Percentiles rank a stretch among this genome's conserved stretches.
These are phyloP conservation scores for Mergus octosetaceus DNA, from an alignment of 2,797 vertebrate genomes.

Conservation along the genomic window DNA sequence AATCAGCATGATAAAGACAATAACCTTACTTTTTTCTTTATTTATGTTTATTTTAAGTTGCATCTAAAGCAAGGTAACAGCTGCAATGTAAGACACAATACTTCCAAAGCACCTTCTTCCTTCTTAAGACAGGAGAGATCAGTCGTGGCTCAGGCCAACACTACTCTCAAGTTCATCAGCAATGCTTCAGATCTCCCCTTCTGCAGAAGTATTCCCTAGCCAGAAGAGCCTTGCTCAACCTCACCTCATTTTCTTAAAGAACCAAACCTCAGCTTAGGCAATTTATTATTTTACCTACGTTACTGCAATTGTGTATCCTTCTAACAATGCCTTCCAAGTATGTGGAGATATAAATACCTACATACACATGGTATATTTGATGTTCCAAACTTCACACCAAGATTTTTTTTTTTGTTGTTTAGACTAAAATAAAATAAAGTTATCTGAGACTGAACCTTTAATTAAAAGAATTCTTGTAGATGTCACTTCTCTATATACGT, in stretches of 20 bases:
- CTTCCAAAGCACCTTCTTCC: not conserved
- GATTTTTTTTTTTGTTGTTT: not conserved
- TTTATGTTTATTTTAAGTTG: not conserved
- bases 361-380: not conserved
- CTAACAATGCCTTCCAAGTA: not conserved
- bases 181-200: not conserved
- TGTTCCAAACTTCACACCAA: not conserved
- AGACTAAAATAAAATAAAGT: not conserved
- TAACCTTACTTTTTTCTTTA: not conserved
- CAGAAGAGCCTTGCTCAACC: not conserved
- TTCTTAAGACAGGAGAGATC: not conserved
- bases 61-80: not conserved
- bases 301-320: not conserved
- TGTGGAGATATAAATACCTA: not conserved
- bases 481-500: not conserved
- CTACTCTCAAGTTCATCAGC: not conserved
- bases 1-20: not conserved
- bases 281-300: not conserved
- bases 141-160: not conserved
- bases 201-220: not conserved
- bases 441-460: not conserved
- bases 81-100: not conserved
- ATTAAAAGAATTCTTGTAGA: not conserved
- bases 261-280: not conserved
- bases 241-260: not conserved